Evolutionary conservation across 2,888 invertebrate genomes (phyloP), one percentile per base, ranked within the genome.

Genomic region (Neoitamus cyanurus): DNA sequence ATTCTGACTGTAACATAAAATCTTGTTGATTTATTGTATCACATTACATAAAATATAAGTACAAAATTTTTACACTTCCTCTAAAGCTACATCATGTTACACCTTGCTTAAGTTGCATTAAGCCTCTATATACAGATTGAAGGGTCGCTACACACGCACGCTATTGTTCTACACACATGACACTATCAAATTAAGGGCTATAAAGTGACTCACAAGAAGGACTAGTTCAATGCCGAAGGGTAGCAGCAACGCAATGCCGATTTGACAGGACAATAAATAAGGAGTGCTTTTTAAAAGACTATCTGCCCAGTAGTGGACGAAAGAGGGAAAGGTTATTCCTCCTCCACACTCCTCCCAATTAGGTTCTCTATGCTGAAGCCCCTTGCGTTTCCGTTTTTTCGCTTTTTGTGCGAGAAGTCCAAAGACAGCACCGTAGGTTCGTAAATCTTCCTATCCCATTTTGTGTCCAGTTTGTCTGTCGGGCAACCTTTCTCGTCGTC

Each of bases 291-390:
- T 58, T 58, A 58, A 58, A 25, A 58, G 58, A 58, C 25, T 58
- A 9, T 58, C 0, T 20, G 5, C 15, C 25, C 58, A 20, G 9
- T 58, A 20, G 58, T 20, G 58, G 25, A 25, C 20, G 25, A 58
- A 20, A 2, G 7, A 9, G 58, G 58, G 20, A 37, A 77, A 13
- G 36, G 84, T 80, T 86, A 86, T 86, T 86, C 85, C 46, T 86
- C 87, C 83, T 90, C 90, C 3, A 90, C 88, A 68, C 88, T 88
- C 78, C 88, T 87, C 0, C 92, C 91, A 85, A 91, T 91, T 84
- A 91, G 87, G 3, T 91, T 91, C 87, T 91, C 91, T 86, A 91
- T 92, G 85, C 91, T 91, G 86, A 91, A 91, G 84, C 91, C 92
- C 86, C 90, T 90, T 34, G 91, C 89, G 85, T 88, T 90, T 20